Base-by-base conservation (phyloP, 2,797 vertebrate genomes). In the Cirrhinus molitorella region DNA sequence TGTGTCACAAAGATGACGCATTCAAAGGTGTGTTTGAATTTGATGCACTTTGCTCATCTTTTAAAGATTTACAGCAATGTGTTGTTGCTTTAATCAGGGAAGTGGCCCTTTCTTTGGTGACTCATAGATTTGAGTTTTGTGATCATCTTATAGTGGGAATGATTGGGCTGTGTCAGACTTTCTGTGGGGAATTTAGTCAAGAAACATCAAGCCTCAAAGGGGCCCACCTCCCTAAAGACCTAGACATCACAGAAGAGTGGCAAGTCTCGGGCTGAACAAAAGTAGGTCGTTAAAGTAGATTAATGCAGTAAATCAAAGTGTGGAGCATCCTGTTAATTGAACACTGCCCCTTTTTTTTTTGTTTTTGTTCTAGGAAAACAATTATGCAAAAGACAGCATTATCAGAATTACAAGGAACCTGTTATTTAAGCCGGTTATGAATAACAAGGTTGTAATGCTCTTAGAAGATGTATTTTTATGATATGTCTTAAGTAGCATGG, bases 261-360 rank as follows among this genome's bases (percentile, higher is more conserved):
- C 88, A 91, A 91, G 91, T 91, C 89, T 88, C 80, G 88, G 88
- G 88, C 43, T 79, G 88, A 87, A 89, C 83, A 89, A 89, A 94
- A 94, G 88, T 92, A 86, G 92, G 91, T 91, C 90, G 91, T 92
- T 92, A 90, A 92, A 92, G 87, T 92, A 90, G 90, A 94, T 94
- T 93, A 91, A 92, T 92, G 88, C 85, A 90, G 90, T 91, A 90
- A 90, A 92, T 92, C 88, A 75, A 87, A 89, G 81, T 74, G 88
- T 85, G 81, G 87, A 91, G 90, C 88, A 88, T 84, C 72, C 19
- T 31, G 79, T 87, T 85, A 88, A 74, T 86, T 68, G 83, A 84
- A 75, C 43, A 43, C 57, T 70, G 65, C 65, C 43, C 65, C n/a
- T n/a, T n/a, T n/a, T n/a, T n/a, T n/a, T 49, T 84, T 40, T 7